Percentiles rank a stretch among this genome's conserved stretches.
phyloP scores from a whole-genome alignment of 2,797 vertebrate species.

The Cyclura pinguis region DNA sequence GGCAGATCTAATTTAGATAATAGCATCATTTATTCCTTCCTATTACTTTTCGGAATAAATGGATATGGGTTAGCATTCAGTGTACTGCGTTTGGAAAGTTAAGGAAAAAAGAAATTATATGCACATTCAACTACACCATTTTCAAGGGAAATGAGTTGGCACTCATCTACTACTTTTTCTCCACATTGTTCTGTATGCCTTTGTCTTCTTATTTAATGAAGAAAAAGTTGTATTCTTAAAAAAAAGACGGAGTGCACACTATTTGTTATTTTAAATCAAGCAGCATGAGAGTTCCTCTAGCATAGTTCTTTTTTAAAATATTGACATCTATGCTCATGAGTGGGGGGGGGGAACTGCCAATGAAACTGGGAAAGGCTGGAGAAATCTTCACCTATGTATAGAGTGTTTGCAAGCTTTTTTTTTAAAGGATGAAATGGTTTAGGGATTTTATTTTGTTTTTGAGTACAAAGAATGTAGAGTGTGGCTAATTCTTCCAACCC shows the following conservation, averaged over 20 bases:
- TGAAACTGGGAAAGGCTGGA: not conserved
- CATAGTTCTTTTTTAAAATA: not conserved
- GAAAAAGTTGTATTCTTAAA: too few relatives aligned
- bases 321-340: not conserved
- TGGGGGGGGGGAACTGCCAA: not conserved
- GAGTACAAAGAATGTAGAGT: not conserved
- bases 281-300: not conserved
- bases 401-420: not conserved
- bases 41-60: not conserved
- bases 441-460: not conserved
- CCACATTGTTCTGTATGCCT: not conserved
- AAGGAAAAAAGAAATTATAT: not conserved
- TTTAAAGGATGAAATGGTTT: too few relatives aligned
- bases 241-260: not conserved
- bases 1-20: constrained; percentile 28
- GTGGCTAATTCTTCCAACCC: not conserved
- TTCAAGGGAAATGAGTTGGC: not conserved
- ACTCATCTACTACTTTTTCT: not conserved
- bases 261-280: not conserved
- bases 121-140: not conserved
- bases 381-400: not conserved
- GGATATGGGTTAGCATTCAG: not conserved
- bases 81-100: not conserved
- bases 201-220: not conserved
- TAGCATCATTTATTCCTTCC: not conserved